These are phyloP conservation scores for Calliphora vomitoria DNA, from an alignment of 2,888 invertebrate genomes.

Conservation along the genomic window DNA sequence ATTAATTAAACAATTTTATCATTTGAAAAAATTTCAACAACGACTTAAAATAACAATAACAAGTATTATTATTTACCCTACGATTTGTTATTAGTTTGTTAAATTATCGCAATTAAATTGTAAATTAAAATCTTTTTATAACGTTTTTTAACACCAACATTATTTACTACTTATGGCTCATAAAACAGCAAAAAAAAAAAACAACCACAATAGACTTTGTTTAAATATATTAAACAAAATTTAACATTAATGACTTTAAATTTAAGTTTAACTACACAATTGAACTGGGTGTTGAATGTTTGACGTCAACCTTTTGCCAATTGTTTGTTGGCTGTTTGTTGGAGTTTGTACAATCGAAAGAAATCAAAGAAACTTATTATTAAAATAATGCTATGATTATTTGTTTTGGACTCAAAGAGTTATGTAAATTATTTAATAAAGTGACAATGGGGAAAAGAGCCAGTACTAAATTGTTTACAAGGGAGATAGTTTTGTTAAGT, in stretches of 20 bases:
- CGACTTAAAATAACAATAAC: too few species aligned
- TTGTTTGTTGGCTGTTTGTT: slow-evolving; percentile 1
- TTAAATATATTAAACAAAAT: slow-evolving; percentile 49
- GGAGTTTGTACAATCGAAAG: neutral
- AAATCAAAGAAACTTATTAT: too few species aligned
- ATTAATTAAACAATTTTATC: neutral
- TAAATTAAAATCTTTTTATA: slow-evolving; percentile 32
- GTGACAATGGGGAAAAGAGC: too few species aligned
- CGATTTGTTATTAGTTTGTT: slow-evolving; percentile 17
- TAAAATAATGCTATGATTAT: too few species aligned
- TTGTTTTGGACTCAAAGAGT: too few species aligned
- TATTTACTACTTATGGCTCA: neutral
- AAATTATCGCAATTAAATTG: slow-evolving; percentile 58
- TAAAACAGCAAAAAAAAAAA: slow-evolving; percentile 7
- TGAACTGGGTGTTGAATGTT: slow-evolving; percentile 27
- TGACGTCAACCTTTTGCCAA: neutral
- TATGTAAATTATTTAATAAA: too few species aligned
- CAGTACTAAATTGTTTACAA: too few species aligned
- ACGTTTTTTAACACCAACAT: slow-evolving; percentile 22
- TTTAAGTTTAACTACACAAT: slow-evolving; percentile 23
- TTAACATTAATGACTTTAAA: slow-evolving; percentile 47
- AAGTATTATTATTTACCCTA: neutral
- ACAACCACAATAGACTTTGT: slow-evolving; percentile 9
- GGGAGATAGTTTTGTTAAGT: too few species aligned
- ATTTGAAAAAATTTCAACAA: neutral